Base-by-base conservation (phyloP, 2,888 invertebrate species). In the Limulus polyphemus region DNA sequence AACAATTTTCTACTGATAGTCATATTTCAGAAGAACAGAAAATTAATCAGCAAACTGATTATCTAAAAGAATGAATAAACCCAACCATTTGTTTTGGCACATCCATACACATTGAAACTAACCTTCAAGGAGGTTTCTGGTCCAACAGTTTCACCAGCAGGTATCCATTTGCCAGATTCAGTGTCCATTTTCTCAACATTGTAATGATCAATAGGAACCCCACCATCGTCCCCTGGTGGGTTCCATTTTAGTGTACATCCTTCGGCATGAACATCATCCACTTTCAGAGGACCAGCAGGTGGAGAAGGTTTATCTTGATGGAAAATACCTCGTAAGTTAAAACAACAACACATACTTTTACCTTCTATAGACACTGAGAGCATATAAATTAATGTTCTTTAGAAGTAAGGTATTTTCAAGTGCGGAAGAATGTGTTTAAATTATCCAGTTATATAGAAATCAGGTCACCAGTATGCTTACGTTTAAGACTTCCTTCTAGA, bases 121-220 rank as follows among this genome's bases (percentile, higher is more conserved):
- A 65, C 66, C 50, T 66, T 66, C 1, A 64, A 49, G 13, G 88
- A 90, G 62, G 88, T 86, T 72, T 91, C 89, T 11, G 0, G 86
- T 83, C 72, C 86, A 85, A 57, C 87, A 48, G 84, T 83, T 48
- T 86, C 88, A 61, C 88, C 87, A 10, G 92, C 91, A 5, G 92
- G 92, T 48, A 93, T 89, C 93, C 93, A 93, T 68, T 91, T 80
- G 0, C 93, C 93, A n/a, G 88, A 86, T 71, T 91, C 90, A 0
- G 87, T 86, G 77, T 95, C 95, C 89, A 94, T 92, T 17, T 94
- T 85, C 76, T 99, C 99, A 48, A 99, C 88, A 0, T 95, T 83
- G 76, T 99, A 99, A 75, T 86, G 87, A 69, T 90, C 91, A 49
- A 98, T 83, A 0, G 95, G 95, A 71, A 88, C 87, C 16, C 97